Evolutionary conservation across 2,797 vertebrate genomes (phyloP).

Genomic region (Oreochromis grahami): DNA sequence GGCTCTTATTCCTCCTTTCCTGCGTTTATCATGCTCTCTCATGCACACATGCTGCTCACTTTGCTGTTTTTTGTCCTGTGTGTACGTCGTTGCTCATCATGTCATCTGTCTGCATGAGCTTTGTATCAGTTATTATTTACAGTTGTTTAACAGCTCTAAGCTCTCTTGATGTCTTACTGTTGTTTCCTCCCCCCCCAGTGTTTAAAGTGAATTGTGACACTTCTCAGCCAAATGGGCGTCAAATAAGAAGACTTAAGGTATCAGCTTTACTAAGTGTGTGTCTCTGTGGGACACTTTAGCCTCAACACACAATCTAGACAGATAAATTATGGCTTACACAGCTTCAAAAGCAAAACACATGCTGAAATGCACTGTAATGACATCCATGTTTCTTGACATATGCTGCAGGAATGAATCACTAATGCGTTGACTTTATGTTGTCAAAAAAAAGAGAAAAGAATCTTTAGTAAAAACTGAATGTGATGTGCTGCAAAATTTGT

Average conservation of each 20-base stretch:
- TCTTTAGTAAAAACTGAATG: background rate
- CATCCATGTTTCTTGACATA: background rate
- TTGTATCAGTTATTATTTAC: background rate
- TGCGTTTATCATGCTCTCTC: background rate
- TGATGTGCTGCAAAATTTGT: background rate
- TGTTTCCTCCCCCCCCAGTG: background rate
- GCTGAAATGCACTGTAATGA: background rate
- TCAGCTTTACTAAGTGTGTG: background rate
- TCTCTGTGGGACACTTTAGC: background rate
- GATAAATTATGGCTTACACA: slow-evolving; percentile 16
- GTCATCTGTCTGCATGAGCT: background rate
- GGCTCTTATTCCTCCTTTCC: background rate
- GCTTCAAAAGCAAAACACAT: background rate
- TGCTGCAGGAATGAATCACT: background rate
- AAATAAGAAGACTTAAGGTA: slow-evolving; percentile 12
- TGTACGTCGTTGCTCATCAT: background rate
- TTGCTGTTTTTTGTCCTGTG: background rate
- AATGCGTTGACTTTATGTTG: background rate
- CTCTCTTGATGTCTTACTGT: background rate
- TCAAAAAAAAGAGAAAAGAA: background rate
- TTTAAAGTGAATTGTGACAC: background rate
- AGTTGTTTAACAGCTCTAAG: background rate
- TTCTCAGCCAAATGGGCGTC: background rate
- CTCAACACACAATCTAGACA: background rate
- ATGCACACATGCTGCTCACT: background rate